phyloP scores from a whole-genome alignment of 2,888 invertebrate species.

The Linhomoeus sp. region DNA sequence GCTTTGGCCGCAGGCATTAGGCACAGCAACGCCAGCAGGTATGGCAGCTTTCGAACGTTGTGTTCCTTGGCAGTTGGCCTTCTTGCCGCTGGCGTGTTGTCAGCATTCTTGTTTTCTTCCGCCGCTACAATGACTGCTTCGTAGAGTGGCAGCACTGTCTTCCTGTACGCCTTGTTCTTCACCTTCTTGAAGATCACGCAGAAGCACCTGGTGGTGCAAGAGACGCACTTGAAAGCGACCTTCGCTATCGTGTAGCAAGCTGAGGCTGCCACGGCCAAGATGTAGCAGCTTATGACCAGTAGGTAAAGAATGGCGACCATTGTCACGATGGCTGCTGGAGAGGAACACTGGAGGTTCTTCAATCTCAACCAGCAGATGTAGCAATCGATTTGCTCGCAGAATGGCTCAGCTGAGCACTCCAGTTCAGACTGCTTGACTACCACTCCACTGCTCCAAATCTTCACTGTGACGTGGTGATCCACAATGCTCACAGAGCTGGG shows the following conservation, averaged over 20 bases:
- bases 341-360: neutral
- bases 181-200: no score
- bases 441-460: neutral
- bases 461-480: neutral
- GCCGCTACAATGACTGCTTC: no score
- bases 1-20: neutral
- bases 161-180: no score
- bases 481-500: neutral
- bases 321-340: neutral
- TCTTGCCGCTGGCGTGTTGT: no score
- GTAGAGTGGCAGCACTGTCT: no score
- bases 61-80: no score
- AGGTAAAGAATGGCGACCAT: neutral
- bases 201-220: neutral
- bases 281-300: neutral
- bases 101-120: no score
- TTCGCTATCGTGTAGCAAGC: neutral
- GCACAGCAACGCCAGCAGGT: no score
- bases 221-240: neutral
- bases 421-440: neutral
- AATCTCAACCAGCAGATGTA: neutral
- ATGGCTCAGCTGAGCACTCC: neutral
- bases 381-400: constrained; percentile 2
- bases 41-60: no score
- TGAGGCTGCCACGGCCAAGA: neutral